Conservation (phyloP, 2,797 vertebrate genomes). For the Apodemus agrarius region DNA sequence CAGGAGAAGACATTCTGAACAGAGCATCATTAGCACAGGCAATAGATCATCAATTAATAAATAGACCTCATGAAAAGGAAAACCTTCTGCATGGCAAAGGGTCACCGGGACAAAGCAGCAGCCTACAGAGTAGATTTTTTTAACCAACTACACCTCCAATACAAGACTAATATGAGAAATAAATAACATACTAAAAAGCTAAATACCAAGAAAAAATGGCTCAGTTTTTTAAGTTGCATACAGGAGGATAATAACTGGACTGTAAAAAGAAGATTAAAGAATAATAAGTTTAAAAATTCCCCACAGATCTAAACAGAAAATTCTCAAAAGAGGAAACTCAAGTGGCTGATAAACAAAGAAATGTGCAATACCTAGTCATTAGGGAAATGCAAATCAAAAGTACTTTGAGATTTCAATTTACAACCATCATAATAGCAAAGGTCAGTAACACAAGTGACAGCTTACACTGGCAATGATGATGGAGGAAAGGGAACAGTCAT, state of each 20-base stretch:
- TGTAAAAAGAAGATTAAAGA: too few relatives aligned
- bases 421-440: background rate
- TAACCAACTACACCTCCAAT: background rate
- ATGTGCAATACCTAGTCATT: background rate
- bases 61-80: background rate
- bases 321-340: background rate
- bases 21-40: background rate
- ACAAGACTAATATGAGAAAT: background rate
- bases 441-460: background rate
- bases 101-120: background rate
- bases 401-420: background rate
- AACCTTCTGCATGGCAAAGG: background rate
- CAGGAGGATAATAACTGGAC: too few relatives aligned
- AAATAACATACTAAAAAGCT: background rate
- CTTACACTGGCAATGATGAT: background rate
- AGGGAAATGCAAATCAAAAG: background rate
- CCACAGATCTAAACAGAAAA: background rate
- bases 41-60: background rate
- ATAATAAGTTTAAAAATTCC: background rate
- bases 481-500: background rate
- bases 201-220: background rate
- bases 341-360: background rate
- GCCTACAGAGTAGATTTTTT: background rate
- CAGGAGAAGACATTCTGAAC: background rate
- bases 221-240: background rate